Conservation (phyloP, 2,113 vertebrate genomes). For the Limanda limanda region DNA sequence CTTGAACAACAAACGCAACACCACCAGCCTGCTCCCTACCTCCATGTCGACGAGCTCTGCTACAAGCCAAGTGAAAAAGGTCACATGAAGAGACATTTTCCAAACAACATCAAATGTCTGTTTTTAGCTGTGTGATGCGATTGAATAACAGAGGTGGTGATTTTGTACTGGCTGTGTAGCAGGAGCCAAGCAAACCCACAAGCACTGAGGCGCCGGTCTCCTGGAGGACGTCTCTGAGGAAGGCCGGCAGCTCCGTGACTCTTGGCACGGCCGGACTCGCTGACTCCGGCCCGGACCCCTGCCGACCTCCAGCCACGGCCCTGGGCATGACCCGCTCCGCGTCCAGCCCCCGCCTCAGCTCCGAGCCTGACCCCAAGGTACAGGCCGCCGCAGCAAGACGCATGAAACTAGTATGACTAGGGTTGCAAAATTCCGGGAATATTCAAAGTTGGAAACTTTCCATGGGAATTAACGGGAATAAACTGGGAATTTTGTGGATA, state of each 20-base stretch:
- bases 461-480: too few relatives aligned
- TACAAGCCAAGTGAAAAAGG: conserved; percentile 80
- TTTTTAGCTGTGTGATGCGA: not conserved
- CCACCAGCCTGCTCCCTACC: conserved; percentile 72
- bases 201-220: conserved; percentile 79
- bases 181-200: conserved; percentile 70
- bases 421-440: too few relatives aligned
- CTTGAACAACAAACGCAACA: conserved; percentile 87
- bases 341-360: conserved; percentile 85
- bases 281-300: conserved; percentile 71
- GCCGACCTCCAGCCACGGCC: conserved; percentile 57
- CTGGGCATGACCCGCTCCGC: conserved; percentile 83
- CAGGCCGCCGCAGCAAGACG: not conserved
- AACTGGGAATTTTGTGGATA: too few relatives aligned
- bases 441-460: too few relatives aligned
- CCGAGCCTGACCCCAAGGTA: conserved; percentile 82
- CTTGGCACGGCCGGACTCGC: conserved; percentile 76
- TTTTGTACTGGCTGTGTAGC: conserved; percentile 16
- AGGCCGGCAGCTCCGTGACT: conserved; percentile 82
- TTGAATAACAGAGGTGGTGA: not conserved
- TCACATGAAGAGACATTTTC: conserved; percentile 17
- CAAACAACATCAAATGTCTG: not conserved
- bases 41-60: conserved; percentile 66
- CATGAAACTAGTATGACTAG: not conserved
- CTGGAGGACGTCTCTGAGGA: conserved; percentile 84